Percentiles rank a stretch among this genome's conserved stretches.
Evolutionary conservation across 1,140 invertebrate species (phyloP).

Genomic region (Gryllus bimaculatus): DNA sequence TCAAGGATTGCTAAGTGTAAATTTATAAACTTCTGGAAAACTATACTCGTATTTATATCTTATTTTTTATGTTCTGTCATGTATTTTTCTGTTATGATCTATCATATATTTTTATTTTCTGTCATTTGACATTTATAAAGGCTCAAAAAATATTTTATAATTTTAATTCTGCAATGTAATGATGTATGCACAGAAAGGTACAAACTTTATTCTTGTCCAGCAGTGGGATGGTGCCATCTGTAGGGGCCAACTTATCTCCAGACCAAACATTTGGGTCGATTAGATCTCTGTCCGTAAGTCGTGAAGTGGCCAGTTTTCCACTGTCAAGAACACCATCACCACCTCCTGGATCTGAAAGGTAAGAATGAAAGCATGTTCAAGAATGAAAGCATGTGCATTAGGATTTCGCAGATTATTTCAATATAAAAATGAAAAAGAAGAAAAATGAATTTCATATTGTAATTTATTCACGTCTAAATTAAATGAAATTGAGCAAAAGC

Average conservation of each 20-base stretch:
- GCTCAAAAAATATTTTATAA: not conserved
- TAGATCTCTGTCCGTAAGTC: slow-evolving; percentile 54
- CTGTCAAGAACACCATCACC: slow-evolving; percentile 61
- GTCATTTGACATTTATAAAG: not conserved
- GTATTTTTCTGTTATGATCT: not conserved
- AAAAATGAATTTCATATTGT: too few species aligned
- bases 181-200: not conserved
- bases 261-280: slow-evolving; percentile 64
- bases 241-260: slow-evolving; percentile 53
- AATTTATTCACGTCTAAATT: too few species aligned
- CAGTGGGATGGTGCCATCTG: slow-evolving; percentile 54
- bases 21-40: too few species aligned
- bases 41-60: too few species aligned
- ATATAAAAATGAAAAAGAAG: too few species aligned
- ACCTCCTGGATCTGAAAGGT: slow-evolving; percentile 29
- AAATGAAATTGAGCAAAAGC: too few species aligned
- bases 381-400: not conserved
- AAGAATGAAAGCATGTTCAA: not conserved
- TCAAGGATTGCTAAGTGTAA: too few species aligned
- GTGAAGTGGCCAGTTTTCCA: slow-evolving; percentile 67
- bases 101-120: not conserved
- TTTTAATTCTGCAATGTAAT: not conserved
- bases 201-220: slow-evolving; percentile 2
- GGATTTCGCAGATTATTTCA: not conserved
- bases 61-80: not conserved